A percentile compares a stretch with the other conserved stretches of the same genome.
phyloP scores from a whole-genome alignment of 2,888 invertebrate genomes.

The Entomobrya multifasciata region DNA sequence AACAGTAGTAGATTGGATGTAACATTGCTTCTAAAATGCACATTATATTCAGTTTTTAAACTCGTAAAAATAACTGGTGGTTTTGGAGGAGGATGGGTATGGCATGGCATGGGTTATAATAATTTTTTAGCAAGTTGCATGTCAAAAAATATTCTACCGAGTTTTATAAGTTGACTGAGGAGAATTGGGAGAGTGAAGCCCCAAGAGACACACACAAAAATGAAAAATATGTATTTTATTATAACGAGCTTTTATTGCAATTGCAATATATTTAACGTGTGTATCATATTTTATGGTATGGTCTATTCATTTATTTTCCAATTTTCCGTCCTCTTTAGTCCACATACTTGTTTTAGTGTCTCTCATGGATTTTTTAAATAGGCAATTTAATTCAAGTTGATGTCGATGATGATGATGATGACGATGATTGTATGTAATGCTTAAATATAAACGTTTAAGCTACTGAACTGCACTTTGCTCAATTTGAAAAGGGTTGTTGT shows the following conservation, averaged over 20 bases:
- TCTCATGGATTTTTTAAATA: constrained; percentile 36
- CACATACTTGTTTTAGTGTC: no score
- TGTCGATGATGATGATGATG: no score
- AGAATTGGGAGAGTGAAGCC: background rate
- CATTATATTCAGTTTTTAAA: background rate
- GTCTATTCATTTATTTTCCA: no score
- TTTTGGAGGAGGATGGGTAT: no score
- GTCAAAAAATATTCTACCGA: constrained; percentile 33
- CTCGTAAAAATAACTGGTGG: background rate
- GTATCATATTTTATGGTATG: no score
- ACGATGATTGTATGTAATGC: constrained; percentile 32
- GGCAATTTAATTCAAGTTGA: constrained; percentile 62
- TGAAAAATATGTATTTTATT: background rate
- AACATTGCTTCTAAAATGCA: constrained; percentile 27
- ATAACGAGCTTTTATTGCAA: no score
- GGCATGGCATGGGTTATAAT: no score
- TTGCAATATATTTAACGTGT: no score
- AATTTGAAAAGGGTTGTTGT: constrained; percentile 46
- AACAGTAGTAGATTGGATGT: no score
- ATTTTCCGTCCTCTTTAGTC: background rate
- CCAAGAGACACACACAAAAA: background rate
- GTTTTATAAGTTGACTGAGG: no score
- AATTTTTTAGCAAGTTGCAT: constrained; percentile 37
- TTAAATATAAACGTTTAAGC: no score
- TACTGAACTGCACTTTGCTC: background rate